Conservation (phyloP, 2,888 invertebrate species). For the Toxonevra muliebris region DNA sequence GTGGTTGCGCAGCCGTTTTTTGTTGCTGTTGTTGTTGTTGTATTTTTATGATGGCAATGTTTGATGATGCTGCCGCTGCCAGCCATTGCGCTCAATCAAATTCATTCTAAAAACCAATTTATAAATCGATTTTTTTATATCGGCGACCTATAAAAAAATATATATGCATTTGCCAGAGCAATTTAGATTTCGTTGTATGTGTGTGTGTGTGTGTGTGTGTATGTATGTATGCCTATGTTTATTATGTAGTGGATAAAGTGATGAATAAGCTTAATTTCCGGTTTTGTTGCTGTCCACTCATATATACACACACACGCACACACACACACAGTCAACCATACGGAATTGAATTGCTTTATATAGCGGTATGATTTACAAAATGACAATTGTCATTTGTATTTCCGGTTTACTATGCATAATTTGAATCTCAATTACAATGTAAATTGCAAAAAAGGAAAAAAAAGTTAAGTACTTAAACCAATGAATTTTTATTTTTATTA, state of each 20-base stretch:
- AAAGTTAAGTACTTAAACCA: not conserved
- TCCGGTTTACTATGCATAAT: too few species aligned
- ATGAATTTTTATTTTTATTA: too few species aligned
- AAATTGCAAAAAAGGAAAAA: not conserved
- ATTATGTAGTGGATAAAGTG: slow-evolving; percentile 9
- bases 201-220: too few species aligned
- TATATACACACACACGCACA: not conserved
- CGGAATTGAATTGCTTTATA: not conserved
- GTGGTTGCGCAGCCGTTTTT: too few species aligned
- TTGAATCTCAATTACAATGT: not conserved
- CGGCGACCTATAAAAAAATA: not conserved
- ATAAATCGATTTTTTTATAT: slow-evolving; percentile 26
- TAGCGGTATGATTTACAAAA: too few species aligned
- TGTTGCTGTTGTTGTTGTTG: too few species aligned
- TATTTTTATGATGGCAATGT: slow-evolving; percentile 6
- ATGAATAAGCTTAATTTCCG: slow-evolving; percentile 47
- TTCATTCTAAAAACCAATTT: slow-evolving; percentile 44
- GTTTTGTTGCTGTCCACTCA: slow-evolving; percentile 32
- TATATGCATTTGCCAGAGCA: slow-evolving; percentile 6
- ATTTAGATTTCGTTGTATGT: not conserved
- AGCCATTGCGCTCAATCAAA: slow-evolving; percentile 1
- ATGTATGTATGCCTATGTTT: too few species aligned
- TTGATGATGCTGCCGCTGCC: slow-evolving; percentile 14
- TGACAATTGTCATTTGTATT: too few species aligned
- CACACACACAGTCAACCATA: slow-evolving; percentile 2